phyloP scores from a whole-genome alignment of 2,113 vertebrate genomes.

The Notarius quadriscutis region DNA sequence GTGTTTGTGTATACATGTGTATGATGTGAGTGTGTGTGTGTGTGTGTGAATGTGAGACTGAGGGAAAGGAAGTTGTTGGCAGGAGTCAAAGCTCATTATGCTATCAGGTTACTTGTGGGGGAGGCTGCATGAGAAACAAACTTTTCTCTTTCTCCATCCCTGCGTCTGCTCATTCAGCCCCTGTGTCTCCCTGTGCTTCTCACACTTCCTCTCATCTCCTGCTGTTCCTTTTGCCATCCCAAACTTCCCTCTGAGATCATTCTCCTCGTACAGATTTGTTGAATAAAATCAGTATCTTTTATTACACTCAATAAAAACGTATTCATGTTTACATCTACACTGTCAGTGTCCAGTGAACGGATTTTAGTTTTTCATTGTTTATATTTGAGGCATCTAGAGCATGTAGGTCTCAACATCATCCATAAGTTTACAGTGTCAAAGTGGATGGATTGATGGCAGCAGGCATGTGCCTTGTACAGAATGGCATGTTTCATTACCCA shows the following conservation, averaged over 20 bases:
- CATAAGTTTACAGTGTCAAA: neutral
- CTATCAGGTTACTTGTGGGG: conserved; percentile 48
- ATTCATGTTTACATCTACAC: neutral
- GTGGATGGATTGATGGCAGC: conserved; percentile 21
- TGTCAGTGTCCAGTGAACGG: neutral
- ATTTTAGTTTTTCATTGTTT: neutral
- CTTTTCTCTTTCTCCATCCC: conserved; percentile 29
- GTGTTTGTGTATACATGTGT: conserved; percentile 12
- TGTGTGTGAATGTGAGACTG: neutral
- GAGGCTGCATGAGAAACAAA: conserved; percentile 35
- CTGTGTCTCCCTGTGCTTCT: conserved; percentile 9
- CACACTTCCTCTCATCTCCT: conserved; percentile 11
- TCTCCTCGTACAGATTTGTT: neutral
- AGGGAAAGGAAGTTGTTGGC: conserved; percentile 22
- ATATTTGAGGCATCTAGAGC: neutral
- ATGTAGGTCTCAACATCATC: neutral
- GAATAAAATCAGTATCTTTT: conserved; percentile 3
- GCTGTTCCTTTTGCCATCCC: neutral
- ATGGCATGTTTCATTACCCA: conserved; percentile 49
- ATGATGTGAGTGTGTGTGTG: conserved; percentile 13
- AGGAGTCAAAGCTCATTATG: conserved; percentile 50
- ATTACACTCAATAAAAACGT: neutral
- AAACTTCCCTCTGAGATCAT: neutral
- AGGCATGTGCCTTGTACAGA: conserved; percentile 10
- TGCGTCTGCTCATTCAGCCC: conserved; percentile 24